Conservation (phyloP, 2,113 vertebrate genomes). For the Echinops telfairi region DNA sequence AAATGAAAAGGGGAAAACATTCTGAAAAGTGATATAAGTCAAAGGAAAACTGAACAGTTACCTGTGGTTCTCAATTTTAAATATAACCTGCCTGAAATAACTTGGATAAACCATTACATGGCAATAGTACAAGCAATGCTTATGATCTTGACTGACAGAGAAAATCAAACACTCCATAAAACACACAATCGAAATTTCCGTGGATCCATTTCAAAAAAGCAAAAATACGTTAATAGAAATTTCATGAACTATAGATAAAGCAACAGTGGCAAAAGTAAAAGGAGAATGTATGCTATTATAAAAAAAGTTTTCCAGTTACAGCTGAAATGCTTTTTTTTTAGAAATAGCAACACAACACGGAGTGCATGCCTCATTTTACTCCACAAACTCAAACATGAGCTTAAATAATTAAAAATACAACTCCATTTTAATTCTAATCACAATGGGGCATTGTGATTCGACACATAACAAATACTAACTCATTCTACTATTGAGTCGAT, state of each 20-base stretch:
- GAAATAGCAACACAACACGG: conserved; percentile 28
- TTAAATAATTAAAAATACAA: conserved; percentile 48
- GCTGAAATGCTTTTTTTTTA: conserved; percentile 39
- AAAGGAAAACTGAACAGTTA: conserved; percentile 40
- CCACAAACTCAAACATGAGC: background rate
- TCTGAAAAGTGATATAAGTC: conserved; percentile 51
- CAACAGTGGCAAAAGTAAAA: conserved; percentile 32
- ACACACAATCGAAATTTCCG: conserved; percentile 57
- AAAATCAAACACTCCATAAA: conserved; percentile 68
- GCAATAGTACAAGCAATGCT: conserved; percentile 56
- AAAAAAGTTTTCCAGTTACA: conserved; percentile 3
- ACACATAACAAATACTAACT: conserved; percentile 8
- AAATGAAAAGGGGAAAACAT: conserved; percentile 32
- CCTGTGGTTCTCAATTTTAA: conserved; percentile 72
- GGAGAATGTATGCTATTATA: conserved; percentile 21
- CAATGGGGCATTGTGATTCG: background rate
- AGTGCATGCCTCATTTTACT: background rate
- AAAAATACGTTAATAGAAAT: conserved; percentile 68
- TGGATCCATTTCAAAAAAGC: conserved; percentile 48
- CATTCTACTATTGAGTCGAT: no score
- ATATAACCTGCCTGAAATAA: conserved; percentile 65
- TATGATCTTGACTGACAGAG: conserved; percentile 61
- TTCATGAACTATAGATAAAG: conserved; percentile 63
- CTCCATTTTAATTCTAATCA: conserved; percentile 19
- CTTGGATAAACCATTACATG: conserved; percentile 58